Evolutionary conservation across 2,888 invertebrate species (phyloP).

Genomic region (Tanaodytes sp.): DNA sequence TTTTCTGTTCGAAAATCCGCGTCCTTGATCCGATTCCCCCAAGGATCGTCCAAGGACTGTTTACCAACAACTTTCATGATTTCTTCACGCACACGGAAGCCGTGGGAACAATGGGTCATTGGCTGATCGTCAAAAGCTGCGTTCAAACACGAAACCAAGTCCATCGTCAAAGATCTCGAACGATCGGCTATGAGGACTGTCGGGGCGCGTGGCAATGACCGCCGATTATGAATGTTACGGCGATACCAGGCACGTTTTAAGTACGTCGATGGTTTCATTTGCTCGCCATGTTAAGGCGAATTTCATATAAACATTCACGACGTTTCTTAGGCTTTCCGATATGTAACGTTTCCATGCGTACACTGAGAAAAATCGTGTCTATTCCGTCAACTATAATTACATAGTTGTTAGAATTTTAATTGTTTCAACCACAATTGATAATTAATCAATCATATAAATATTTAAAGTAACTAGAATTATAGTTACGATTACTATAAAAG

Average conservation of each 20-base stretch:
- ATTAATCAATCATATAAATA: too few relatives aligned
- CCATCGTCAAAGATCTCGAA: slow-evolving; percentile 10
- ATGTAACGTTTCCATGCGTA: too few relatives aligned
- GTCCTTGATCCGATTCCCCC: slow-evolving; percentile 45
- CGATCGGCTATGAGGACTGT: slow-evolving; percentile 7
- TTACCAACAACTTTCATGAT: slow-evolving; percentile 40
- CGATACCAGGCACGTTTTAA: slow-evolving; percentile 18
- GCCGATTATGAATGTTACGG: slow-evolving; percentile 20
- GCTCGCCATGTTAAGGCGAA: too few relatives aligned
- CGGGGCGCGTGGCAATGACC: slow-evolving; percentile 24
- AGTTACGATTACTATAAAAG: too few relatives aligned
- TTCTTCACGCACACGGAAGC: slow-evolving; percentile 29
- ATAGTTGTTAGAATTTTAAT: too few relatives aligned
- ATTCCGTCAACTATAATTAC: too few relatives aligned
- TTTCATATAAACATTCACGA: too few relatives aligned
- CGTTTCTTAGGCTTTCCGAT: too few relatives aligned
- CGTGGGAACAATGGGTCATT: slow-evolving; percentile 31
- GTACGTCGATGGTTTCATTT: slow-evolving; percentile 4
- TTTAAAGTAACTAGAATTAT: too few relatives aligned
- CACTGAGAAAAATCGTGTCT: too few relatives aligned
- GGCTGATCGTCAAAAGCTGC: too few relatives aligned
- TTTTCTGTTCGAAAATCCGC: slow-evolving; percentile 29
- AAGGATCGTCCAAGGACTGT: slow-evolving; percentile 46
- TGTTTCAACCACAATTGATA: too few relatives aligned
- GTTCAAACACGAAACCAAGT: not conserved